Percentiles rank a stretch among this genome's conserved stretches.
These are phyloP conservation scores for Collichthys lucidus DNA, from an alignment of 2,113 vertebrate genomes.

Conservation along the genomic window DNA sequence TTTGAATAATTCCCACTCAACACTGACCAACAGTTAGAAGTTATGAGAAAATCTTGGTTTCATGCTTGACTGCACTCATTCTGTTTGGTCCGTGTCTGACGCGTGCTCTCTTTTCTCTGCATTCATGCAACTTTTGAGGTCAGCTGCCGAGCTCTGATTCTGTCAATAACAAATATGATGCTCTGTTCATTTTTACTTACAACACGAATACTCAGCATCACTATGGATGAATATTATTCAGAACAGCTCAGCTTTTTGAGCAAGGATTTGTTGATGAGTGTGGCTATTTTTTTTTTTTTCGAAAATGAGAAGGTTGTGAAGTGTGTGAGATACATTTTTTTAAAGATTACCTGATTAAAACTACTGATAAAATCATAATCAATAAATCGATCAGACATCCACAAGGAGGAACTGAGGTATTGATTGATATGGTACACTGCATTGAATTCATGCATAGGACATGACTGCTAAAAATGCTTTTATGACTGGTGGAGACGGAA, in stretches of 20 bases:
- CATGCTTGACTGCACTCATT: slow-evolving; percentile 3
- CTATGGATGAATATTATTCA: not conserved
- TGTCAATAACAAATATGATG: not conserved
- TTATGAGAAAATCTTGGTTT: not conserved
- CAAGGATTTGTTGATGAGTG: not conserved
- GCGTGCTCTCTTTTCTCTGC: not conserved
- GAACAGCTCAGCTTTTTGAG: not conserved
- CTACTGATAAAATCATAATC: not conserved
- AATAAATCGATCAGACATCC: not conserved
- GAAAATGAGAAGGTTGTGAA: not conserved
- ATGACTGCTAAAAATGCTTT: not conserved
- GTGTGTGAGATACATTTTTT: not conserved
- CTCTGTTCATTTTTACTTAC: not conserved
- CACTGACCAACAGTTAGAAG: not conserved
- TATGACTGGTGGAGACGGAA: not conserved
- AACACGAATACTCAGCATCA: not conserved
- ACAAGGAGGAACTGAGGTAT: not conserved
- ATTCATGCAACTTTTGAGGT: not conserved
- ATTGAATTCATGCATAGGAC: not conserved
- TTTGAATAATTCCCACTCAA: not conserved
- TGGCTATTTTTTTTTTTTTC: not conserved
- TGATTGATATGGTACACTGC: not conserved
- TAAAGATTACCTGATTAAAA: not conserved
- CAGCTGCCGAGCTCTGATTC: not conserved
- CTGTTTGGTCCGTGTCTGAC: not conserved